Percentiles rank a stretch among this genome's conserved stretches.
These are phyloP conservation scores for Unio delphinus DNA, from an alignment of 2,888 invertebrate species.

Conservation along the genomic window DNA sequence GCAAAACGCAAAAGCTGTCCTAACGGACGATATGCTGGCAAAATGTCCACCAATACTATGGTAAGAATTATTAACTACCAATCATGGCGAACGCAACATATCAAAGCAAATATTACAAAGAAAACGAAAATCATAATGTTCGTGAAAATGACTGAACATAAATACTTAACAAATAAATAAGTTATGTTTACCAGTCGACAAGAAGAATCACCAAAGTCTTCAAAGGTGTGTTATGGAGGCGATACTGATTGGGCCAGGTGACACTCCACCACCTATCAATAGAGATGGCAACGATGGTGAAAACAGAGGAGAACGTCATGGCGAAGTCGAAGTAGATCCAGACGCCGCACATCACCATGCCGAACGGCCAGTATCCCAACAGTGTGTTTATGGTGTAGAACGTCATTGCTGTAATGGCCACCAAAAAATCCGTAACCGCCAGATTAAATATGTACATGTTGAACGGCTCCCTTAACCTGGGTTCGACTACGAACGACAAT, in stretches of 20 bases:
- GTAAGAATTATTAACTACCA: no score
- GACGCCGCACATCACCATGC: conserved; percentile 63
- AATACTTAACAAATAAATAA: background rate
- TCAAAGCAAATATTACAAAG: no score
- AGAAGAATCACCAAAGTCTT: conserved; percentile 42
- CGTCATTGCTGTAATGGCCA: conserved; percentile 67
- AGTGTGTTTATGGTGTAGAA: conserved; percentile 67
- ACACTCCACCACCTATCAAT: conserved; percentile 65
- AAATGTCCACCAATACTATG: no score
- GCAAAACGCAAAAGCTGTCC: no score
- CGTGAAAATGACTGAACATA: no score
- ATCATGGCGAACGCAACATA: no score
- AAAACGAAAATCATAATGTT: no score
- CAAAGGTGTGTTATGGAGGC: conserved; percentile 45
- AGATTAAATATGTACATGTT: conserved; percentile 59
- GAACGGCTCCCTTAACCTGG: conserved; percentile 65
- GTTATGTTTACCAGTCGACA: conserved; percentile 50
- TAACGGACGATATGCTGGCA: no score
- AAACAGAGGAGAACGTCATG: conserved; percentile 70
- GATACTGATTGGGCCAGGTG: conserved; percentile 57
- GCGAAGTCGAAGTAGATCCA: conserved; percentile 71
- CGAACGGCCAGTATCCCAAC: conserved; percentile 69
- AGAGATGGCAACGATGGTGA: conserved; percentile 68
- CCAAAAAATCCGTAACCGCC: conserved; percentile 64
- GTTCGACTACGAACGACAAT: conserved; percentile 60